Percentiles rank a stretch among this genome's conserved stretches.
Conservation (phyloP, 2,113 vertebrate genomes). For the Verasper variegatus region DNA sequence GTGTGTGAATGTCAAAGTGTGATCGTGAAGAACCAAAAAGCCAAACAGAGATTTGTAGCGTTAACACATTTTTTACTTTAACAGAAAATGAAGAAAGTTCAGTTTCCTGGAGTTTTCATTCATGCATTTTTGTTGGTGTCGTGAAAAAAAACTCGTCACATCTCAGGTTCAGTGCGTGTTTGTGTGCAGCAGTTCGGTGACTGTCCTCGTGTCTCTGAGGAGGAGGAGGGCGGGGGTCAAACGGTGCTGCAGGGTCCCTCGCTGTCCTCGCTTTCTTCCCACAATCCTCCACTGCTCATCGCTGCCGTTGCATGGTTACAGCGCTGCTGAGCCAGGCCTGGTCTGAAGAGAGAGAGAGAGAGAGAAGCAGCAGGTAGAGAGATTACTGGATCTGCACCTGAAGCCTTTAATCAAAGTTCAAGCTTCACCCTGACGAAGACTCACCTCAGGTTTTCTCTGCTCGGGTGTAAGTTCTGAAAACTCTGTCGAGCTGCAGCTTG, state of each 20-base stretch:
- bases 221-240: conserved; percentile 42
- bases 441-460: conserved; percentile 69
- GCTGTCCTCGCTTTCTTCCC: conserved; percentile 84
- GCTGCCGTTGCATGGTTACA: conserved; percentile 38
- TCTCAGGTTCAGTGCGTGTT: not conserved
- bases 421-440: not conserved
- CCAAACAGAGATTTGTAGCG: not conserved
- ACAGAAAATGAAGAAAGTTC: not conserved
- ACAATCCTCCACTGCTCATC: conserved; percentile 47
- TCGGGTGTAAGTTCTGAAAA: conserved; percentile 48
- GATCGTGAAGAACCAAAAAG: not conserved
- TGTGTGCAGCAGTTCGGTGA: not conserved
- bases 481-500: conserved; percentile 55
- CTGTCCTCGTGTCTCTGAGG: not conserved
- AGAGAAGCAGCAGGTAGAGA: not conserved
- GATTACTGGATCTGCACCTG: not conserved
- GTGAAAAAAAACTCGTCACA: not conserved
- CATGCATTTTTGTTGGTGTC: not conserved
- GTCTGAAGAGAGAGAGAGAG: conserved; percentile 44
- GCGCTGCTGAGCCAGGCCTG: conserved; percentile 49
- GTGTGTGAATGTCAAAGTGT: not conserved
- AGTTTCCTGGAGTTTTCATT: not conserved
- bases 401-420: not conserved
- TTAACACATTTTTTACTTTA: not conserved
- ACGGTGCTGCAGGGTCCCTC: conserved; percentile 85